phyloP scores from a whole-genome alignment of 2,888 invertebrate genomes.

The Sarcophaga rosellei region DNA sequence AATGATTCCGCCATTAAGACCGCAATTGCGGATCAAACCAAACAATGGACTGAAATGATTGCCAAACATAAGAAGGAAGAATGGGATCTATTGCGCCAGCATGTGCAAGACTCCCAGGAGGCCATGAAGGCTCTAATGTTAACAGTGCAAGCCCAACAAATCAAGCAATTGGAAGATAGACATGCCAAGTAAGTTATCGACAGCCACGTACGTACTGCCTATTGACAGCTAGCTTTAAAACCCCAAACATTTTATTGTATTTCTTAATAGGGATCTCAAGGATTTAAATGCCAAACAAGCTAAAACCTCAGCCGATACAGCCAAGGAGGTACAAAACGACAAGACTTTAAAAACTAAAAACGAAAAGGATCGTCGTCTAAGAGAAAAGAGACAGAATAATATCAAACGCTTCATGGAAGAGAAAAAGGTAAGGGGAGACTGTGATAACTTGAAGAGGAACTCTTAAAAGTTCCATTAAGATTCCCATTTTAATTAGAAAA shows the following conservation, averaged over 20 bases:
- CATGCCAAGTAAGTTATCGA: constrained; percentile 84
- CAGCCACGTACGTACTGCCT: not conserved
- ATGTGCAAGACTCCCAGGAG: constrained; percentile 92
- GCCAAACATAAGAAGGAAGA: constrained; percentile 91
- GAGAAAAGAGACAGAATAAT: constrained; percentile 98
- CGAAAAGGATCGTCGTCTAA: constrained; percentile 95
- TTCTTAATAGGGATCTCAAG: constrained; percentile 90
- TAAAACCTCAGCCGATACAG: constrained; percentile 97
- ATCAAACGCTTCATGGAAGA: constrained; percentile 99
- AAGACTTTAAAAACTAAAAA: constrained; percentile 98
- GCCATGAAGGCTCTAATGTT: constrained; percentile 89
- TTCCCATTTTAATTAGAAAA: too few relatives aligned
- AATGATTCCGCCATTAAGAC: constrained; percentile 90
- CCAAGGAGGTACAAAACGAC: constrained; percentile 96
- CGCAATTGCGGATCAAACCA: constrained; percentile 95
- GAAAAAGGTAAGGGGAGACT: constrained; percentile 84
- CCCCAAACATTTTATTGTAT: not conserved
- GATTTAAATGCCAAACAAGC: constrained; percentile 97
- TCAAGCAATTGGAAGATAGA: constrained; percentile 93
- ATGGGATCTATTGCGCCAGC: constrained; percentile 90
- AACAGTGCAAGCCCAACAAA: constrained; percentile 89
- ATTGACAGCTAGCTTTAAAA: too few relatives aligned
- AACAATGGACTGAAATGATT: constrained; percentile 96
- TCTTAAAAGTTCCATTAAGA: too few relatives aligned
- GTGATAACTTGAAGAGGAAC: too few relatives aligned